Conservation (phyloP, 2,113 vertebrate genomes). For the Butastur rufipennis region DNA sequence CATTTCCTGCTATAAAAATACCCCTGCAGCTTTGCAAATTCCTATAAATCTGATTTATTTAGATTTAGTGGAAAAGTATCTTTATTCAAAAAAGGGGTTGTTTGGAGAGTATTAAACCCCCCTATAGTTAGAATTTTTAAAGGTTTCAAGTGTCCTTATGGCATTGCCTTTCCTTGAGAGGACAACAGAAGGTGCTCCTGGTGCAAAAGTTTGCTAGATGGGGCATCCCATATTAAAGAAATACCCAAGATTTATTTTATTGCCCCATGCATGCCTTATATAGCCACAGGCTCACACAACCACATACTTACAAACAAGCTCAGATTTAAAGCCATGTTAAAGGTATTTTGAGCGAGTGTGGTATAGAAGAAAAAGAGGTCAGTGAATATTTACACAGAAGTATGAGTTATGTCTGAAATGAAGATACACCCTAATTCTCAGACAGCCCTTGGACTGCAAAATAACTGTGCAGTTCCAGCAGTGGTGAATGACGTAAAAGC, state of each 20-base stretch:
- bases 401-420: slow-evolving; percentile 64
- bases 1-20: slow-evolving; percentile 64
- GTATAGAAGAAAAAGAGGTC: slow-evolving; percentile 24
- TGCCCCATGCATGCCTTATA: not conserved
- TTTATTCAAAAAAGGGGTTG: not conserved
- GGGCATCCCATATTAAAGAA: not conserved
- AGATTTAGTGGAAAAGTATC: not conserved
- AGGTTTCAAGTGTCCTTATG: not conserved
- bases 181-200: not conserved
- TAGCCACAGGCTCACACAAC: not conserved
- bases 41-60: slow-evolving; percentile 39
- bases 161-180: not conserved
- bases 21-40: slow-evolving; percentile 49
- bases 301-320: not conserved
- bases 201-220: not conserved
- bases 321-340: not conserved
- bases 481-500: slow-evolving; percentile 24
- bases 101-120: not conserved
- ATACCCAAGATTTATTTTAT: not conserved
- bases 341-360: not conserved
- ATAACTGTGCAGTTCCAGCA: slow-evolving; percentile 27
- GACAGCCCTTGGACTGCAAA: slow-evolving; percentile 42
- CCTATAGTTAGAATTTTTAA: not conserved
- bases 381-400: slow-evolving; percentile 46
- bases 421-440: slow-evolving; percentile 58